Base-by-base conservation (phyloP, 1,140 invertebrate genomes). In the Tribolium castaneum region DNA sequence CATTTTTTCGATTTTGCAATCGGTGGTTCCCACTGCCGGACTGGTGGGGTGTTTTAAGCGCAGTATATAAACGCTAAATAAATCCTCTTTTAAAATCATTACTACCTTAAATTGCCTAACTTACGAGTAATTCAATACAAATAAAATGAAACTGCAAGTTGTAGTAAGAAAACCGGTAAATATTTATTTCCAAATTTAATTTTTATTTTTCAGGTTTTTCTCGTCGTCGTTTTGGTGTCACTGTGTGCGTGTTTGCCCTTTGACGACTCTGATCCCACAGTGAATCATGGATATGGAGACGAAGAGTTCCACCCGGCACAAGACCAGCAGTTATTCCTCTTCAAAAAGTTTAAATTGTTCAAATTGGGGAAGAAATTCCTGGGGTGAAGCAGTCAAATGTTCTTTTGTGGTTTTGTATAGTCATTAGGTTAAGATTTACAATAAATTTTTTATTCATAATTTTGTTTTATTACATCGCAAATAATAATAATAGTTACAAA, bases 101-200 rank as follows among this genome's bases (percentile, higher is more conserved):
- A 16, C 1, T 7, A 12, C 4, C 13, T 52, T 52, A 52, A 52
- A 16, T 52, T 52, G 12, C 16, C 51, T 14, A 52, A 19, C 51
- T 19, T 52, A 14, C n/a, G 10, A 35, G 3, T 35, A 6, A 66
- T 45, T 9, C 9, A 3, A 45, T 9, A 45, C 9, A 45, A 45
- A 45, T 9, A 66, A 34, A 35, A 66, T 66, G 59, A 66, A 35
- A 14, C 13, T 66, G 6, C 30, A 35, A 35, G 7, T 66, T 66
- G 30, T 30, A 39, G 59, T 66, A 66, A 66, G 54, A 25, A 66
- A 66, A 66, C 30, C 30, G 14, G 54, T 59, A 59, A 66, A 66
- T 66, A 34, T 66, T 12, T 7, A 35, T 10, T 35, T 25, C 19
- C 10, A 6, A 9, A n/a, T 25, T 59, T 16, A 59, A 35, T 1